A percentile compares a stretch with the other conserved stretches of the same genome.
phyloP scores from a whole-genome alignment of 2,888 invertebrate species.

The Schizaphis graminum region DNA sequence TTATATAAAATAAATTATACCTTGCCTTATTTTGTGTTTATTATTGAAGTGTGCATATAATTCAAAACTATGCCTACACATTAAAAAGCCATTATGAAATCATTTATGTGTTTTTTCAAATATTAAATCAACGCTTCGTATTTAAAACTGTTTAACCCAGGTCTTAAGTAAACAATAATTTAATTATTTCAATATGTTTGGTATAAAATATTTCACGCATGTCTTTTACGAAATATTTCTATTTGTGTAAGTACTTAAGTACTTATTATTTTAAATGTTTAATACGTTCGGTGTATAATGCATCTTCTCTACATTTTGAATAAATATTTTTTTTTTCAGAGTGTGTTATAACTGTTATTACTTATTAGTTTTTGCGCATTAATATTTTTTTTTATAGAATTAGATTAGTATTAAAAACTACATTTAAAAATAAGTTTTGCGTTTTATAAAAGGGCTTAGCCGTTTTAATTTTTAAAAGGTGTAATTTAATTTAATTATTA shows the following conservation, averaged over 20 bases:
- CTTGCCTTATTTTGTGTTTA: not conserved
- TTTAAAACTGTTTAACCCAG: not conserved
- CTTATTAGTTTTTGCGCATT: not conserved
- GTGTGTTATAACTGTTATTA: not conserved
- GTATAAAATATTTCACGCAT: not conserved
- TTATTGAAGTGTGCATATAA: not conserved
- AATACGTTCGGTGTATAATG: not conserved
- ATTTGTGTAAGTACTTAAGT: not conserved
- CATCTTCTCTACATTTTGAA: not conserved
- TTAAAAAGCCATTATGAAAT: not conserved
- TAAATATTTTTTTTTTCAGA: not conserved
- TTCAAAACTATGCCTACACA: not conserved
- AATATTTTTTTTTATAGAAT: not conserved
- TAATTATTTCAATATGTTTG: not conserved
- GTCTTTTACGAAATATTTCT: conserved; percentile 36
- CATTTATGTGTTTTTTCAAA: not conserved
- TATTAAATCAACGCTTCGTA: not conserved
- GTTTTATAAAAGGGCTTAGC: conserved; percentile 3
- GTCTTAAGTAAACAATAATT: not conserved
- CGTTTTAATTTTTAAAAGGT: conserved; percentile 22
- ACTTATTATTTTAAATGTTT: not conserved
- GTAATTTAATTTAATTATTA: conserved; percentile 43
- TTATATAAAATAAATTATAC: not conserved
- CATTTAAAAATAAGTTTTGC: not conserved
- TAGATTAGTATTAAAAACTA: conserved; percentile 36